Percentiles rank a stretch among this genome's conserved stretches.
Conservation (phyloP, 2,113 vertebrate species). For the Pygoscelis antarcticus region DNA sequence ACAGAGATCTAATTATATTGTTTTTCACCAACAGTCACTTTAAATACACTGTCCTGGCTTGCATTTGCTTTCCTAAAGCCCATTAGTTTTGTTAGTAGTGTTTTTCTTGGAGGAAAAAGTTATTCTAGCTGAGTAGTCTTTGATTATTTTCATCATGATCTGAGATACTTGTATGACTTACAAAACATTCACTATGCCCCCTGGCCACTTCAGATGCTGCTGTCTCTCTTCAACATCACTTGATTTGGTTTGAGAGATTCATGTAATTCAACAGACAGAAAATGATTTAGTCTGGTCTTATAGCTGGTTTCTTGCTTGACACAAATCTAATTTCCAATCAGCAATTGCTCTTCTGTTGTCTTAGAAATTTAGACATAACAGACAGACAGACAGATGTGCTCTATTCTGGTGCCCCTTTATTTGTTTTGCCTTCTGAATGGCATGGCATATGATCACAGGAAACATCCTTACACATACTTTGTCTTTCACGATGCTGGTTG, state of each 20-base stretch:
- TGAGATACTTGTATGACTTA: not conserved
- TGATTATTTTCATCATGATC: constrained; percentile 13
- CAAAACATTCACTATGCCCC: not conserved
- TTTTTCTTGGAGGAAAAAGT: not conserved
- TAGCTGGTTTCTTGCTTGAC: not conserved
- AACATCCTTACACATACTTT: not conserved
- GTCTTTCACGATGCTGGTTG: not conserved
- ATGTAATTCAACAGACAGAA: not conserved
- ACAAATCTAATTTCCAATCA: constrained; percentile 8
- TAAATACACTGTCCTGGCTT: not conserved
- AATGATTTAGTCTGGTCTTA: not conserved
- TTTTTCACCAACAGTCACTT: not conserved
- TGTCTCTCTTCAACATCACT: not conserved
- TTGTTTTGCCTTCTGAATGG: not conserved
- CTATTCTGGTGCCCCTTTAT: not conserved
- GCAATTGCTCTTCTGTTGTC: not conserved
- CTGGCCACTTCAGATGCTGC: not conserved
- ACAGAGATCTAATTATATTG: not conserved
- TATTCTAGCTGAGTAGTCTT: not conserved
- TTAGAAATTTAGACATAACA: not conserved
- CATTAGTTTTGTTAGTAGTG: not conserved
- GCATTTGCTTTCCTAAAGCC: not conserved
- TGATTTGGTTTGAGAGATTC: not conserved
- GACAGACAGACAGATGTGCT: not conserved
- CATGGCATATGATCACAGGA: not conserved